Percentiles rank a stretch among this genome's conserved stretches.
phyloP scores from a whole-genome alignment of 2,888 invertebrate genomes.

The Norana najaformis region DNA sequence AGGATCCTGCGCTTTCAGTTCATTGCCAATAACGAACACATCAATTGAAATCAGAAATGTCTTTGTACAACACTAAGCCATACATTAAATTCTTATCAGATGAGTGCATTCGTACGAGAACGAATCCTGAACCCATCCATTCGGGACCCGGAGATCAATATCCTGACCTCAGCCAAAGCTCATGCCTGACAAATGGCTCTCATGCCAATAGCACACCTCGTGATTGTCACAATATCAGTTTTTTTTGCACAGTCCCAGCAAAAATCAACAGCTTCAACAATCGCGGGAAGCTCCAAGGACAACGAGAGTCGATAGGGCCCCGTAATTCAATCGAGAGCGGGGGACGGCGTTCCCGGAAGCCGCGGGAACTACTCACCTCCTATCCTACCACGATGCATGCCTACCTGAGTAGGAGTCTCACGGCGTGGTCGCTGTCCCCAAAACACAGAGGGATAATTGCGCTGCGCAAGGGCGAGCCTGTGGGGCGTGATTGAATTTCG shows the following conservation, averaged over 20 bases:
- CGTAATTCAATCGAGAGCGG: not conserved
- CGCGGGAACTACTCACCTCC: not conserved
- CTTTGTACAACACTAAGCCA: not conserved
- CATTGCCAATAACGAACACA: not conserved
- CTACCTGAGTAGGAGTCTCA: not conserved
- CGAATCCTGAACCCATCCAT: not conserved
- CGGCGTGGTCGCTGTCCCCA: not conserved
- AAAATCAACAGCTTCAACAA: not conserved
- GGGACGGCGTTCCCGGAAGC: not conserved
- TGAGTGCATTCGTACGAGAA: not conserved
- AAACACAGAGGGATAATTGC: not conserved
- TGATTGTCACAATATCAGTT: not conserved
- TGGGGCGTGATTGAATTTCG: constrained; percentile 5
- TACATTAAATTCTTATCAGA: not conserved
- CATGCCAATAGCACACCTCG: not conserved
- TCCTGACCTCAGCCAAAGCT: not conserved
- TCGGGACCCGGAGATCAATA: not conserved
- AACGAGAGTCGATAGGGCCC: not conserved
- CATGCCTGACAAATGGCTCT: not conserved
- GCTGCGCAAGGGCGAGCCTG: not conserved
- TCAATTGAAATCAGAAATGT: not conserved
- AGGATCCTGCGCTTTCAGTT: not conserved
- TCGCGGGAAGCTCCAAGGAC: not conserved
- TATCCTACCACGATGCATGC: not conserved
- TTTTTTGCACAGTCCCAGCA: not conserved